Evolutionary conservation across 2,888 invertebrate genomes (phyloP), one percentile per base, ranked within the genome.

Genomic region (Miltochrista miniata): DNA sequence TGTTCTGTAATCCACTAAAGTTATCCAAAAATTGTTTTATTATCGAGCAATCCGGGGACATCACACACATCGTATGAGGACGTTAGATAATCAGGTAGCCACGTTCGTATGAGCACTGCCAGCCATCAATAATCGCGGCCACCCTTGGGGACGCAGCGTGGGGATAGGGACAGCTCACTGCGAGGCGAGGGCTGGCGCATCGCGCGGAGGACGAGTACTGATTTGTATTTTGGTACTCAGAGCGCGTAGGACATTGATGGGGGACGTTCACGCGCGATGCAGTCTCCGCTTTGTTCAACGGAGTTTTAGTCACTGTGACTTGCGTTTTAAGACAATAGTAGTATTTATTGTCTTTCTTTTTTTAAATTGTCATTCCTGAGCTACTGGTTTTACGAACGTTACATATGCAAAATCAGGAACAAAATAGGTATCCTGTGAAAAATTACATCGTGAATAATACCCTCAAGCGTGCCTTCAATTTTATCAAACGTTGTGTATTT

Each of bases 171-270:
- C 15, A 24, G 15, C 44, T 12, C 4, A 13, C 13, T 63, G 65
- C 51, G 45, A 31, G 61, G 30, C 30, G 61, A 64, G 13, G 14
- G 2, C 18, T 13, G 36, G 37, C 18, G 37, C 37, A 15, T 9
- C 58, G 51, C 46, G 56, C 59, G 51, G 45, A 58, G 59, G 65
- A 64, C 61, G 62, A 61, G 66, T 64, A 64, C 72, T 70, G 66
- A 74, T 79, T 74, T 74, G 74, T 73, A 72, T 76, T 75, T 74
- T 68, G 64, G 61, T 56, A 64, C 60, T 52, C 55, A 55, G 48
- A 51, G 4, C 56, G 53, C 53, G 59, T 64, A 51, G 38, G n/a
- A 31, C 42, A 46, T 56, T 47, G 8, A 47, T 44, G 34, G 13
- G 36, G 48, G 42, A 30, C 30, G 43, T 51, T 24, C 3, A 24